Base-by-base conservation (phyloP, 2,888 invertebrate species). In the Oxytorus armatus region DNA sequence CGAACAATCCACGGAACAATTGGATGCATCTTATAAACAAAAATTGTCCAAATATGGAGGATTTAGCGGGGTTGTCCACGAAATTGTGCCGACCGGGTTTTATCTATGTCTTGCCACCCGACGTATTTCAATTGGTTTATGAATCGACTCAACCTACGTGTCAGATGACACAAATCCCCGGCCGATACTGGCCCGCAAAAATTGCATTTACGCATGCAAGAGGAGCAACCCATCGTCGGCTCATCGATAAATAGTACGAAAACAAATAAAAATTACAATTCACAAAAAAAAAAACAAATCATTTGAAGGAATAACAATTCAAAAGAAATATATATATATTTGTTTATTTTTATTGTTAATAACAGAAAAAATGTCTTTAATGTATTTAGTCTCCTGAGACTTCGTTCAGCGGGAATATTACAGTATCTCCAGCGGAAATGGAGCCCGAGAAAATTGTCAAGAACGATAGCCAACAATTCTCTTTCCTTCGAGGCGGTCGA, bases 381-480 rank as follows among this genome's bases (percentile, higher is more conserved):
- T n/a, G n/a, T n/a, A n/a, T n/a, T n/a, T n/a, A n/a, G 92, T 61
- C 82, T 92, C 65, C 83, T 89, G 72, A 89, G 87, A 70, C 85
- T 93, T 33, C 89, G 85, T 68, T 90, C 90, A 18, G 84, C 89
- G 1, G 92, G 92, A 2, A 89, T 93, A 39, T 73, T 92, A n/a
- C 85, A 88, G 14, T 88, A 92, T 79, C 85, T 93, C 10, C 90
- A 92, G 83, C 83, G 86, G 8, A 90, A 90, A 79, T 92, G 92
- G 92, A 87, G 92, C 23, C 69, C 84, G 42, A 74, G 79, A 44
- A 75, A 84, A 76, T 68, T 75, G 78, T 77, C 79, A n/a, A 65
- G 77, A 72, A 0, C 63, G 66, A 29, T 51, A 76, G 14, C 79
- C 74, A 68, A 77, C 36, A 7, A n/a, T n/a, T n/a, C n/a, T n/a